A percentile compares a stretch with the other conserved stretches of the same genome.
Evolutionary conservation across 2,888 invertebrate genomes (phyloP).

Genomic region (Eremobia ochroleuca): DNA sequence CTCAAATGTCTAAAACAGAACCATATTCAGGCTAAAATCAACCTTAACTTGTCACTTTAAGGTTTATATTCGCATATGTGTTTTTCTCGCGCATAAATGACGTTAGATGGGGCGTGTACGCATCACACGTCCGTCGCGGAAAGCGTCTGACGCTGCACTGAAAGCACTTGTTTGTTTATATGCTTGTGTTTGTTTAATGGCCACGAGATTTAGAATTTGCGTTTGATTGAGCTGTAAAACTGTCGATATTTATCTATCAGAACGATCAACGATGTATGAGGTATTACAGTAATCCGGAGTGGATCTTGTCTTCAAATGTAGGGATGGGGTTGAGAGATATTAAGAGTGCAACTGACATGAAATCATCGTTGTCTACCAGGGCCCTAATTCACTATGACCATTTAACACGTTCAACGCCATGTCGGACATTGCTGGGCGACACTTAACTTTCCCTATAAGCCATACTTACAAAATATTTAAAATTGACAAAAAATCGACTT

Average conservation of each 20-base stretch:
- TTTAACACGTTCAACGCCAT: too few species aligned
- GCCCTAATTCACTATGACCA: too few species aligned
- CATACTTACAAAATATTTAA: too few species aligned
- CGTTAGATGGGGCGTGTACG: conserved; percentile 65
- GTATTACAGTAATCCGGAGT: conserved; percentile 26
- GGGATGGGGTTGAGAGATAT: neutral
- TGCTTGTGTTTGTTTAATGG: conserved; percentile 63
- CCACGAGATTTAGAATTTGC: conserved; percentile 64
- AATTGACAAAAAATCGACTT: too few species aligned
- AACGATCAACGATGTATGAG: conserved; percentile 50
- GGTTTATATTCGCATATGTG: conserved; percentile 36
- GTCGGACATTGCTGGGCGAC: too few species aligned
- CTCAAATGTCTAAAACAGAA: conserved; percentile 66
- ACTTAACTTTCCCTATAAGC: too few species aligned
- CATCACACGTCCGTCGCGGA: conserved; percentile 67
- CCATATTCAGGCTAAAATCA: conserved; percentile 49
- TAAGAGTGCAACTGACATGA: neutral
- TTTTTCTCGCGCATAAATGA: conserved; percentile 59
- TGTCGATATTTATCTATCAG: conserved; percentile 67
- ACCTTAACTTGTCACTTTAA: conserved; percentile 57
- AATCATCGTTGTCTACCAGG: neutral
- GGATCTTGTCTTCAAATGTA: neutral
- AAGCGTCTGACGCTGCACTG: conserved; percentile 75
- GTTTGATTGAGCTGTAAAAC: conserved; percentile 67
- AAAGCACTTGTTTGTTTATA: conserved; percentile 71